A percentile compares a stretch with the other conserved stretches of the same genome.
Evolutionary conservation across 2,797 vertebrate genomes (phyloP).

Genomic region (Anabas testudineus): DNA sequence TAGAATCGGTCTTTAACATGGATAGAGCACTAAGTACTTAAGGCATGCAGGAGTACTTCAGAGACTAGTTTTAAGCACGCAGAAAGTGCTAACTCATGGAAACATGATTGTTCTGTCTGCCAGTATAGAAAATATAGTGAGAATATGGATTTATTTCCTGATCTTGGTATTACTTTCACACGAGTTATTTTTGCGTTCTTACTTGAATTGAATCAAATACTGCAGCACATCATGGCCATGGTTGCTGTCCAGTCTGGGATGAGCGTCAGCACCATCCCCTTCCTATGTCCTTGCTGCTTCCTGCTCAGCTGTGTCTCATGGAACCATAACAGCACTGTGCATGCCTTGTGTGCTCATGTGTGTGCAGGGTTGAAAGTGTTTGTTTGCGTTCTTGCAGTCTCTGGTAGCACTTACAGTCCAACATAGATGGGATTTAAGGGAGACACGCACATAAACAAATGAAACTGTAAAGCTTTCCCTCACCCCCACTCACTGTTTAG

Average conservation of each 20-base stretch:
- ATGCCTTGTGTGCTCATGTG: constrained; percentile 10
- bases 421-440: constrained; percentile 3
- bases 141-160: constrained; percentile 47
- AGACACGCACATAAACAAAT: constrained; percentile 16
- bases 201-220: constrained; percentile 28
- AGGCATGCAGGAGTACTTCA: constrained; percentile 28
- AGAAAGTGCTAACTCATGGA: constrained; percentile 57
- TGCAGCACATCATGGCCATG: not conserved
- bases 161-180: constrained; percentile 41
- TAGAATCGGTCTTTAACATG: constrained; percentile 37
- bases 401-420: constrained; percentile 26
- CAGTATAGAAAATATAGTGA: constrained; percentile 15
- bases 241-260: constrained; percentile 8
- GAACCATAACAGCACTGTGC: constrained; percentile 25
- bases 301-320: constrained; percentile 59
- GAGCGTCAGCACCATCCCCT: constrained; percentile 21
- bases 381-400: constrained; percentile 49
- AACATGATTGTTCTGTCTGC: constrained; percentile 28
- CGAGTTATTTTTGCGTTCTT: constrained; percentile 12
- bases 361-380: constrained; percentile 21
- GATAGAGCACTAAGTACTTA: constrained; percentile 30
- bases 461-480: constrained; percentile 16
- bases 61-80: constrained; percentile 18
- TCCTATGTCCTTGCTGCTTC: constrained; percentile 21
- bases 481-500: constrained; percentile 28